Evolutionary conservation across 1,140 invertebrate genomes (phyloP).

Genomic region (Drosophila albomicans): DNA sequence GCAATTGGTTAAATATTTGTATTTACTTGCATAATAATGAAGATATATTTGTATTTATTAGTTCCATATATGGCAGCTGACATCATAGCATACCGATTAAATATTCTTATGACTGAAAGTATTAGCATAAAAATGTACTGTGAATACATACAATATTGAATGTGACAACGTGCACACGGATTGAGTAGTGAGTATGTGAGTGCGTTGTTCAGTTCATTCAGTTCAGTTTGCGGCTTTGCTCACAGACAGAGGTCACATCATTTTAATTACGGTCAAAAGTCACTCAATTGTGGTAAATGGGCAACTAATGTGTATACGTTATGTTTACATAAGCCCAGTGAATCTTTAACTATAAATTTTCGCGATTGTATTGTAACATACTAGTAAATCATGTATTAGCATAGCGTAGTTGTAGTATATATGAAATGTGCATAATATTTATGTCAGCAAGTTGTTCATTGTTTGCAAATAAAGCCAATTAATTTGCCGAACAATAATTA

Average conservation of each 20-base stretch:
- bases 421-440: constrained; percentile 8
- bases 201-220: background rate
- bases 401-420: constrained; percentile 17
- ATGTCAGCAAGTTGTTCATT: constrained; percentile 52
- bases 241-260: constrained; percentile 51
- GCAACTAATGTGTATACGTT: constrained; percentile 11
- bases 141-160: constrained; percentile 9
- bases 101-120: background rate
- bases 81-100: constrained; percentile 14
- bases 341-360: constrained; percentile 22
- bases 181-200: constrained; percentile 4
- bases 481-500: constrained; percentile 59
- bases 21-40: background rate
- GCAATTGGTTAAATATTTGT: background rate
- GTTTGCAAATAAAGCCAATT: constrained; percentile 79
- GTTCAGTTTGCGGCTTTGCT: constrained; percentile 20
- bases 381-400: constrained; percentile 1
- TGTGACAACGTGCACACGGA: constrained; percentile 2
- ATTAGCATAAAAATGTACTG: constrained; percentile 5
- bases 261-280: constrained; percentile 79
- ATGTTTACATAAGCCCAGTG: background rate
- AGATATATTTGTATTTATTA: constrained; percentile 2
- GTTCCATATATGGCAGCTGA: constrained; percentile 3
- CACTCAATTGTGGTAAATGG: constrained; percentile 63
- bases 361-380: background rate